Base-by-base conservation (phyloP, 1,140 invertebrate genomes). In the Drosophila carrolli region DNA sequence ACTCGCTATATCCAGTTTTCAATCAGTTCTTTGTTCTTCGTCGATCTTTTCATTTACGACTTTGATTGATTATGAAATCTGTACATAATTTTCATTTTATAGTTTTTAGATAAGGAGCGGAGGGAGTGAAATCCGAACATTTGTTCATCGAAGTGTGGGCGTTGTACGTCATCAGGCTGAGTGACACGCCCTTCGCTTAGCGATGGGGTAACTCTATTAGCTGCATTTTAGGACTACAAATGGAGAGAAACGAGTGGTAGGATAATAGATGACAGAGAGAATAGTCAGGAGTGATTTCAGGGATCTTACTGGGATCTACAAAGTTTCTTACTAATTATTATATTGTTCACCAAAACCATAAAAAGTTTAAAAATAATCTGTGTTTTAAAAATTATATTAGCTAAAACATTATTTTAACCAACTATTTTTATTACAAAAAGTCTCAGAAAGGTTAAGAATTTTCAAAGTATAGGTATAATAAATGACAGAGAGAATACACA, bases 1-100 rank as follows among this genome's bases (percentile, higher is more conserved):
- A 72, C 60, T 71, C 29, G 57, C 11, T 14, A 8, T 46, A 40
- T 67, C 6, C 16, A 19, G 5, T 57, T 56, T 74, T 57, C 29
- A 62, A 77, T 78, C 63, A 66, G 53, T 55, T 32, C 51, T 43
- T 59, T 53, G 67, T 71, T 68, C 83, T 70, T 57, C 46, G 75
- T 35, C 63, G 60, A 47, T 76, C 62, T 75, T 59, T 81, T 90
- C 86, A 77, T 81, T 90, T 90, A 90, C 90, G 85, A 90, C 85
- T 90, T 90, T 90, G 85, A 90, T 90, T 90, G 85, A 90, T 90
- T 90, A 81, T 85, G 60, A 90, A 76, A 90, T 88, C 70, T 68
- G 62, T 73, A 57, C 65, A 81, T 57, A 72, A 76, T 81, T 81
- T 81, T 54, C 63, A 76, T 59, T 81, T 81, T 61, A 76, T 67